Percentiles rank a stretch among this genome's conserved stretches.
phyloP scores from a whole-genome alignment of 2,797 vertebrate genomes.

The Vultur gryphus region DNA sequence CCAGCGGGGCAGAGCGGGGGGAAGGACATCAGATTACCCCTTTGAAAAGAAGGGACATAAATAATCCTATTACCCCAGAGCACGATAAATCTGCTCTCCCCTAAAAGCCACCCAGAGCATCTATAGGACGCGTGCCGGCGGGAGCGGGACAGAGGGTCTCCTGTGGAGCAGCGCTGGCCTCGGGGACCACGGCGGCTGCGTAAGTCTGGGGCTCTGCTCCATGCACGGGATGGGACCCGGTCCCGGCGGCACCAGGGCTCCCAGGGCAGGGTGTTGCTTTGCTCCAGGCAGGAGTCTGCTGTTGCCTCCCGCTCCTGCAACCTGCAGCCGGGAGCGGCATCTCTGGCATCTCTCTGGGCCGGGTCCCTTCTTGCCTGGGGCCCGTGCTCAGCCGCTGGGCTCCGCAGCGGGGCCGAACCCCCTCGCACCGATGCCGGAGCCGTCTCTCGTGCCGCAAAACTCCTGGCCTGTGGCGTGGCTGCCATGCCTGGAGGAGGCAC shows the following conservation, averaged over 20 bases:
- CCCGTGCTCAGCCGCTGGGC: neutral
- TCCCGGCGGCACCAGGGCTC: accelerated
- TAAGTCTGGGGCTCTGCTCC: neutral
- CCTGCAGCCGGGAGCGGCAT: accelerated
- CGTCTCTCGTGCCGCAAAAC: accelerated
- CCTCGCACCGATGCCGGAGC: accelerated
- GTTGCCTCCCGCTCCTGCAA: neutral
- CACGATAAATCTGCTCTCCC: conserved; percentile 49
- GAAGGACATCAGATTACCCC: conserved; percentile 60
- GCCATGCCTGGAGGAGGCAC: neutral
- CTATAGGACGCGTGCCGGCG: accelerated
- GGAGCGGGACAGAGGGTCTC: neutral
- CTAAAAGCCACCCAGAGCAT: neutral
- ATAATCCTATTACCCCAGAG: conserved; percentile 79
- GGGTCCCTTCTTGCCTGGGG: neutral
- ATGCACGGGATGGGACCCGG: accelerated
- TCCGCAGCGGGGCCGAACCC: neutral
- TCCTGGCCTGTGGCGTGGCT: accelerated
- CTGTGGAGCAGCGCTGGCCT: neutral
- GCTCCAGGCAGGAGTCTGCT: neutral
- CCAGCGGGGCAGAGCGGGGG: neutral
- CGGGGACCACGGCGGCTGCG: neutral
- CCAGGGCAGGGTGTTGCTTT: accelerated
- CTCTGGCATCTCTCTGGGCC: neutral
- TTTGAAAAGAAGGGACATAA: conserved; percentile 60